Evolutionary conservation across 2,113 vertebrate species (phyloP).

Genomic region (Ailurus styani): DNA sequence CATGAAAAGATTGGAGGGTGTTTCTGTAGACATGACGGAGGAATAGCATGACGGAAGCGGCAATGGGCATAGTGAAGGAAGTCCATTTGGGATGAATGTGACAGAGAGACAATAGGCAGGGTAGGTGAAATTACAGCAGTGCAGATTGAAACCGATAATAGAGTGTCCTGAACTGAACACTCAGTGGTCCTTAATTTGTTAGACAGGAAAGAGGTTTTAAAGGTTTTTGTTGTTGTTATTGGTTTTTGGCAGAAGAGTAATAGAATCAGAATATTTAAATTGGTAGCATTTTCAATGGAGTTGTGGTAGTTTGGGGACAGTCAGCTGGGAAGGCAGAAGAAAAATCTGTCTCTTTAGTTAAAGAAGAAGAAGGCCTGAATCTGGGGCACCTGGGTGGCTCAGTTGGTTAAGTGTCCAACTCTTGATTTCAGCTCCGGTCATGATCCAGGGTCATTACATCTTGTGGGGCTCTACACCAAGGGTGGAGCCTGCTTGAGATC

Average conservation of each 20-base stretch:
- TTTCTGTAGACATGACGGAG: neutral
- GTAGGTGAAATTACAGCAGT: too few relatives aligned
- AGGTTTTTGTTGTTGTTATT: neutral
- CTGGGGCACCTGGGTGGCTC: neutral
- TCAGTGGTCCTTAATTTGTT: neutral
- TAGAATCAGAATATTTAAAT: neutral
- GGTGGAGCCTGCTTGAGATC: neutral
- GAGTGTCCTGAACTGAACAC: neutral
- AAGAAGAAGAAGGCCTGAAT: neutral
- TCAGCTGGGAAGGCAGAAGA: neutral
- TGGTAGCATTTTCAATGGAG: neutral
- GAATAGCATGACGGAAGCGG: neutral
- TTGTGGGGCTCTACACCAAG: neutral
- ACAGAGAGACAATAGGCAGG: neutral
- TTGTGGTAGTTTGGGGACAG: neutral
- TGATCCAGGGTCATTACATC: neutral
- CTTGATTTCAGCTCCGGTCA: neutral
- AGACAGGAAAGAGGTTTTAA: neutral
- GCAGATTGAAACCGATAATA: neutral
- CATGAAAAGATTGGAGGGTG: neutral
- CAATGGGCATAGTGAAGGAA: accelerated
- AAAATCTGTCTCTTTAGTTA: neutral
- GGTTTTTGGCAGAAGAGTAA: neutral
- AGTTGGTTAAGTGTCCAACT: neutral
- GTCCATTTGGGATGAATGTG: neutral